Conservation (phyloP, 2,888 invertebrate genomes). For the Candidula unifasciata region DNA sequence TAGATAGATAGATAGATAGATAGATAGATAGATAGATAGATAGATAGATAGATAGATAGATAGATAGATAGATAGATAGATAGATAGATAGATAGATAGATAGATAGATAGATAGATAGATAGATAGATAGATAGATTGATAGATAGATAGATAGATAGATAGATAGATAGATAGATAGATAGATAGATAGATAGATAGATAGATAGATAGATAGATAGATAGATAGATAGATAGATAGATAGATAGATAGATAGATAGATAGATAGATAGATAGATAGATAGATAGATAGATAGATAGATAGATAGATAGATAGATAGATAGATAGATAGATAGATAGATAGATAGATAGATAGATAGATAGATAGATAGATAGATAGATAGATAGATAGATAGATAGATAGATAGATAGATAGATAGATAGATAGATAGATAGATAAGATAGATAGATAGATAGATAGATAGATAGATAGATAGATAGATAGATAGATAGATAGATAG, state of each 20-base stretch:
- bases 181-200: constrained; percentile 31
- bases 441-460: background rate
- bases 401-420: background rate
- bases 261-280: constrained; percentile 30
- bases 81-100: too few relatives aligned
- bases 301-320: background rate
- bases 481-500: too few relatives aligned
- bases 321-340: constrained; percentile 2
- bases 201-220: constrained; percentile 31
- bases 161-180: constrained; percentile 33
- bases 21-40: too few relatives aligned
- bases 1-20: too few relatives aligned
- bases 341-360: background rate
- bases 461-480: too few relatives aligned
- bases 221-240: constrained; percentile 31
- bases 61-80: too few relatives aligned
- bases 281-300: constrained; percentile 13
- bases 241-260: constrained; percentile 20
- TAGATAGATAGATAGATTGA: constrained; percentile 4
- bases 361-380: background rate
- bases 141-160: constrained; percentile 13
- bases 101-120: background rate
- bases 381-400: background rate
- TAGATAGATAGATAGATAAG: too few relatives aligned
- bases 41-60: too few relatives aligned